phyloP scores from a whole-genome alignment of 1,140 invertebrate genomes.

The Zaprionus capensis region DNA sequence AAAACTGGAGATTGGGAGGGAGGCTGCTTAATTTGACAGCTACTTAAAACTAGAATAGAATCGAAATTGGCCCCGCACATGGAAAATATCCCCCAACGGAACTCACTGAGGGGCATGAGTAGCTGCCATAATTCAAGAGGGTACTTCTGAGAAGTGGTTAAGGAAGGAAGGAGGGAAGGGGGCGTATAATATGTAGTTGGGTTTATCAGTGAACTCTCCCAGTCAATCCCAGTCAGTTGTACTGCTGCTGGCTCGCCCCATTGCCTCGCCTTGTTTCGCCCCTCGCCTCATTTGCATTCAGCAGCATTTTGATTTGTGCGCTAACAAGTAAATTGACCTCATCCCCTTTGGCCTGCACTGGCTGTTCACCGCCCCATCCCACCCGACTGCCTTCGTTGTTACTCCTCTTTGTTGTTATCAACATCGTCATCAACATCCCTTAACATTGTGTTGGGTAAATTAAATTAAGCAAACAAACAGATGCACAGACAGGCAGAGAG shows the following conservation, averaged over 20 bases:
- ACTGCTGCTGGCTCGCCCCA: no score
- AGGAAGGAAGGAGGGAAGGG: background rate
- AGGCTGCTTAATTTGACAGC: slow-evolving; percentile 43
- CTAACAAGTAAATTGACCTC: slow-evolving; percentile 71
- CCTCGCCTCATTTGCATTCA: slow-evolving; percentile 48
- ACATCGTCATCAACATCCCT: slow-evolving; percentile 48
- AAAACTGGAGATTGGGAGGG: slow-evolving; percentile 14
- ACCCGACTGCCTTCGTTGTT: background rate
- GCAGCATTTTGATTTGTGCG: slow-evolving; percentile 54
- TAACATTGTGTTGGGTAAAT: slow-evolving; percentile 59
- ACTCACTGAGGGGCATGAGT: slow-evolving; percentile 22
- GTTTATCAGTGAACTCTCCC: slow-evolving; percentile 3
- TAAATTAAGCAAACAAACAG: slow-evolving; percentile 74
- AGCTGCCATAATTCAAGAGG: slow-evolving; percentile 46
- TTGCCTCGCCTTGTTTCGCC: background rate
- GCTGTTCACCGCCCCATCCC: background rate
- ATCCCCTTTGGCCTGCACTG: slow-evolving; percentile 8
- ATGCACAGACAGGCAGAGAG: slow-evolving; percentile 32
- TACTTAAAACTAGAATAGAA: slow-evolving; percentile 41
- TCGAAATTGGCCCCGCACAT: background rate
- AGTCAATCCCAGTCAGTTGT: background rate
- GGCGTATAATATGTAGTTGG: slow-evolving; percentile 11
- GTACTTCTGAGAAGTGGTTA: slow-evolving; percentile 14
- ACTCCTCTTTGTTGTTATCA: slow-evolving; percentile 22
- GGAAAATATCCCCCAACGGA: background rate